Evolutionary conservation across 1,140 invertebrate species (phyloP), one percentile per base, ranked within the genome.

Genomic region (Gryllus bimaculatus): DNA sequence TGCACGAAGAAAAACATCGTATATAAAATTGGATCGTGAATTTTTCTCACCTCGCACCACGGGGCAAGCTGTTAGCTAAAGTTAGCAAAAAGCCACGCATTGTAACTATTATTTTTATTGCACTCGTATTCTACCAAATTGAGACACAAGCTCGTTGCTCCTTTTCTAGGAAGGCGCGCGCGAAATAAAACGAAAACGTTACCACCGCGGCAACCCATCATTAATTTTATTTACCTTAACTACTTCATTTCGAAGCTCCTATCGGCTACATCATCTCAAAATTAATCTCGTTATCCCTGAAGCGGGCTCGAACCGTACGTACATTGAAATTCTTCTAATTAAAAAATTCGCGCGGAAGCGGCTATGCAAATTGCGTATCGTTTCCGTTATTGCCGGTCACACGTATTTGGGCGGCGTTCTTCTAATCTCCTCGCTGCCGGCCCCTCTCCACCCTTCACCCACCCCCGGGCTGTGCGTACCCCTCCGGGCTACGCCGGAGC

Each of bases 171-270:
- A 66, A 66, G 10, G 54, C 10, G 54, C 54, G 18, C 2, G 3
- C 18, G 10, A 66, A 66, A 66, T 10, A 66, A 66, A 66, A 13
- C 54, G 54, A 66, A 66, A 66, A 66, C 18, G 10, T 66, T 18
- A 18, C 54, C 54, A 66, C 0, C 54, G 10, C 10, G 54, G 54
- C 18, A 66, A 66, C 54, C 18, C 10, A 66, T 13, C 54, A 66
- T 66, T 66, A 66, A 66, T 66, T 66, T 66, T 66, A 66, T 66
- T 66, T 66, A 66, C 54, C 54, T 66, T 66, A 66, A 66, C 54
- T 66, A 66, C 54, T 66, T 2, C 18, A 13, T 66, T 13, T 66
- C 18, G 54, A 66, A 66, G 26, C 26, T 39, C 54, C 10, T 66
- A 66, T 66, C 10, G 54, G 54, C 10, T 66, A 39, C 54, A 18